Conservation (phyloP, 2,888 invertebrate genomes). For the Lamellibrachia columna region DNA sequence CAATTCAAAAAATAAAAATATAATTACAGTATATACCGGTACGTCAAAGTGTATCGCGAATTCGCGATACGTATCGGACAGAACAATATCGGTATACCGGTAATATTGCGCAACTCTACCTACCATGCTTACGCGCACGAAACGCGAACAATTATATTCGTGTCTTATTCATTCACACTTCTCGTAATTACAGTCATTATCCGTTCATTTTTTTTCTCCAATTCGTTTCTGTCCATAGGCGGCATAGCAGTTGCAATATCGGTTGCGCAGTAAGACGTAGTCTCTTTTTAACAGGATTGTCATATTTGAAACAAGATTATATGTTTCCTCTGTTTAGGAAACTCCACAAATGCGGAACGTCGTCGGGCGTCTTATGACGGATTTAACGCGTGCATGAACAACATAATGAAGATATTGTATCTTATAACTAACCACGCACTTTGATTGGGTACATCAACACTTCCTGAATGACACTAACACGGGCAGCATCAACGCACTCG, state of each 20-base stretch:
- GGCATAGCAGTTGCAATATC: background rate
- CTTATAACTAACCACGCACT: background rate
- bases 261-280: background rate
- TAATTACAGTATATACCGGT: no score
- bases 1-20: no score
- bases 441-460: background rate
- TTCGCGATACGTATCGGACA: no score
- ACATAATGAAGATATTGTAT: background rate
- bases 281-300: background rate
- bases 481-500: no score
- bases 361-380: background rate
- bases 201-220: background rate
- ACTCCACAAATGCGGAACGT: background rate
- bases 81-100: no score
- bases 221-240: background rate
- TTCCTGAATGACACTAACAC: background rate
- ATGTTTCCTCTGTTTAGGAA: background rate
- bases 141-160: no score
- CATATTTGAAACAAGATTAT: background rate
- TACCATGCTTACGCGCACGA: no score
- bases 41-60: no score
- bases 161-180: no score
- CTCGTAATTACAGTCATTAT: no score
- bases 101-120: no score
- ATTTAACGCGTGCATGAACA: background rate